Evolutionary conservation across 2,888 invertebrate species (phyloP), one percentile per base, ranked within the genome.

Genomic region (Yponomeuta malinellus): DNA sequence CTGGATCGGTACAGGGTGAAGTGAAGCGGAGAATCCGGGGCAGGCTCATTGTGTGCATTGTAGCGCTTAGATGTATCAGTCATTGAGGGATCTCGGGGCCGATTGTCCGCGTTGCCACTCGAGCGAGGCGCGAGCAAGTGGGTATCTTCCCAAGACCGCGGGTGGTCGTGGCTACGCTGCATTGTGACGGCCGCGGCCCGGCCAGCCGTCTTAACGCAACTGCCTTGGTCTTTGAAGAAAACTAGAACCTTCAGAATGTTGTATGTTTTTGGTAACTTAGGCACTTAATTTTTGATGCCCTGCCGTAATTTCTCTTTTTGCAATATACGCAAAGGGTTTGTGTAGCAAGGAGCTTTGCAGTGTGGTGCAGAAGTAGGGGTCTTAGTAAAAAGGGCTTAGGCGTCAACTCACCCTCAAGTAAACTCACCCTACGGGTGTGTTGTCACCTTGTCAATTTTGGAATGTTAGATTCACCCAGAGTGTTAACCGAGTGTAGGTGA

Each of bases 11-110:
- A 78, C 3, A 48, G n/a, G 2, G 67, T 68, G 33, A 63, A 66
- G 15, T 71, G 71, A 72, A 15, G 48, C 63, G 68, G 48, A 52
- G 29, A 70, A 70, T 65, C 68, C 66, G 52, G 52, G 68, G 66
- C 31, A 66, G 10, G 33, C 12, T 4, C 33, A 10, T 68, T 48
- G 31, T 37, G 69, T 15, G 23, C 68, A 48, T 68, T 77, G 79
- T 78, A 73, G 78, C 74, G 73, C 73, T 75, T 74, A 75, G 78
- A 10, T 59, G 77, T 82, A 80, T 76, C 77, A 76, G 80, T 83
- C 83, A 85, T 86, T 86, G 87, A 86, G 84, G 79, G 80, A 84
- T 84, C 83, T 81, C 76, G 82, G 78, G 78, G 75, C 72, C 75
- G 73, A 74, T 75, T 77, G 76, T 74, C 76, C 78, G 76, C 73